Evolutionary conservation across 1,140 invertebrate genomes (phyloP).

Genomic region (Euwallacea similis): DNA sequence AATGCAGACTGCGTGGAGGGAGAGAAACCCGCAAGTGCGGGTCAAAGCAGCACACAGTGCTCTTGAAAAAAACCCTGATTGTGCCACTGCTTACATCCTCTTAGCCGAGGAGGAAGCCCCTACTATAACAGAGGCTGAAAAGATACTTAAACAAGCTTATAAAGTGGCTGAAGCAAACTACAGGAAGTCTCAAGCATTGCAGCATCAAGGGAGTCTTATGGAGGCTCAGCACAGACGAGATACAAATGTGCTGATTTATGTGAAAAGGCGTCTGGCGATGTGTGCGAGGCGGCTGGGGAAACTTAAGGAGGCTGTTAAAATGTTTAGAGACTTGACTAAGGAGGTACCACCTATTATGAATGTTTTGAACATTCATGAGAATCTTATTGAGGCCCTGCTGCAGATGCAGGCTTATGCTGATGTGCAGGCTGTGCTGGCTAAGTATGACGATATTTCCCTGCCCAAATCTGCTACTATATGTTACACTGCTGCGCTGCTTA

Average conservation of each 20-base stretch:
- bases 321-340: slow-evolving; percentile 96
- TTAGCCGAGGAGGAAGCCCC: slow-evolving; percentile 95
- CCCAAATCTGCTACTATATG: slow-evolving; percentile 97
- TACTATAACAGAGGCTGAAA: slow-evolving; percentile 87
- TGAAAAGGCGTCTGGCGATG: slow-evolving; percentile 93
- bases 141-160: slow-evolving; percentile 83
- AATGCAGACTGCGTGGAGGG: slow-evolving; percentile 97
- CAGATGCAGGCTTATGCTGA: slow-evolving; percentile 97
- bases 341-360: slow-evolving; percentile 97
- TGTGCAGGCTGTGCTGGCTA: slow-evolving; percentile 91
- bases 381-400: slow-evolving; percentile 92
- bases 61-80: slow-evolving; percentile 88
- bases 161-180: slow-evolving; percentile 88
- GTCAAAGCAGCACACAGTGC: slow-evolving; percentile 93
- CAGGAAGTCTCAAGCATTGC: slow-evolving; percentile 76
- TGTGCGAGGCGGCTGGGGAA: slow-evolving; percentile 92
- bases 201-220: slow-evolving; percentile 70
- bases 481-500: slow-evolving; percentile 93
- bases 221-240: slow-evolving; percentile 83
- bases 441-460: slow-evolving; percentile 94
- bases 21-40: slow-evolving; percentile 87
- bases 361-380: slow-evolving; percentile 96
- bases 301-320: slow-evolving; percentile 93
- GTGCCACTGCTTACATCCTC: slow-evolving; percentile 93
- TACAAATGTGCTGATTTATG: slow-evolving; percentile 94